Evolutionary conservation across 1,140 invertebrate species (phyloP).

Genomic region (Leucophenga varia): DNA sequence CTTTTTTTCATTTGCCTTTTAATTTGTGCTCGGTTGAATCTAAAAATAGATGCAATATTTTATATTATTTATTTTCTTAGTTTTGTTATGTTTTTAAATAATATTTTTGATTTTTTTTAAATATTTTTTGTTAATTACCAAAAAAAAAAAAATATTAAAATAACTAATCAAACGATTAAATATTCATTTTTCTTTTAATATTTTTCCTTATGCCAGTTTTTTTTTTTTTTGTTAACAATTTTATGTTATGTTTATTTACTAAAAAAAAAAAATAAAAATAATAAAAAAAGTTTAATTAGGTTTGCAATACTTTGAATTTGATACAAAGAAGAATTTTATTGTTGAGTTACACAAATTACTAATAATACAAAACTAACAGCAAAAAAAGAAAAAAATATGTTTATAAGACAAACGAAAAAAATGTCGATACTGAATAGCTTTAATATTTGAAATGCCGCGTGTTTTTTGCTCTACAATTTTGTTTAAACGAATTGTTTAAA

Average conservation of each 20-base stretch:
- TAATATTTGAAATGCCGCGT: slow-evolving; percentile 7
- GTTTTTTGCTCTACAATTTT: background rate
- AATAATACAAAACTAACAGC: slow-evolving; percentile 6
- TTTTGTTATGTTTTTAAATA: background rate
- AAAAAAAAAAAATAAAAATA: no score
- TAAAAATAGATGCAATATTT: background rate
- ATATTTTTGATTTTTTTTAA: background rate
- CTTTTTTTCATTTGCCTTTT: no score
- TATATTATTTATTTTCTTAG: background rate
- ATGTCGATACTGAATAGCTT: slow-evolving; percentile 3
- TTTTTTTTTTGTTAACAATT: no score
- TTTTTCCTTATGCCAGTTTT: no score
- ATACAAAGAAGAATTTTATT: no score
- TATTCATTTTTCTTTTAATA: no score
- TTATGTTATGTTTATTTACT: no score
- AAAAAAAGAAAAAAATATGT: background rate
- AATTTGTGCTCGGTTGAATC: no score
- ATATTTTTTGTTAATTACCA: background rate
- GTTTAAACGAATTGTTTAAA: slow-evolving; percentile 18
- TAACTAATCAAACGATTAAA: no score
- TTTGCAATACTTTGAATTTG: slow-evolving; percentile 50
- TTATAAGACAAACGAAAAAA: no score
- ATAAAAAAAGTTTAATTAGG: slow-evolving; percentile 38
- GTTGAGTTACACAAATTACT: no score
- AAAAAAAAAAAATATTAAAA: no score